A percentile compares a stretch with the other conserved stretches of the same genome.
These are phyloP conservation scores for Carcinoscorpius rotundicauda DNA, from an alignment of 1,140 invertebrate genomes.

Conservation along the genomic window DNA sequence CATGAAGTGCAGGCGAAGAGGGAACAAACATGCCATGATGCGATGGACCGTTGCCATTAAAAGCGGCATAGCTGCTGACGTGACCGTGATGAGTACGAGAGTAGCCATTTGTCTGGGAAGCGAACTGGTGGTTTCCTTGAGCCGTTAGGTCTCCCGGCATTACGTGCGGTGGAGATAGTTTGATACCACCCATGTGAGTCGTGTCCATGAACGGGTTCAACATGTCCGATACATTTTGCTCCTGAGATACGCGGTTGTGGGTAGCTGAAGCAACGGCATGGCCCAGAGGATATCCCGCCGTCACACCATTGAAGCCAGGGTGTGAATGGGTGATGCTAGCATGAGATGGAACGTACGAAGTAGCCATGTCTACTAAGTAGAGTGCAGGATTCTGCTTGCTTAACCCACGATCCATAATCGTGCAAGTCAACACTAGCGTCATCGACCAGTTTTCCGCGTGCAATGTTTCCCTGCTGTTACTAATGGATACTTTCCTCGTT, in stretches of 20 bases:
- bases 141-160: slow-evolving; percentile 29
- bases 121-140: slow-evolving; percentile 30
- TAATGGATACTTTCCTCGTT: too few relatives aligned
- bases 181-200: slow-evolving; percentile 51
- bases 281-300: slow-evolving; percentile 10
- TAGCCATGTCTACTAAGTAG: too few relatives aligned
- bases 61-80: slow-evolving; percentile 49
- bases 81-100: slow-evolving; percentile 46
- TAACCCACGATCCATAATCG: too few relatives aligned
- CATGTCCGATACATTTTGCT: slow-evolving; percentile 33
- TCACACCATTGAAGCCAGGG: slow-evolving; percentile 9
- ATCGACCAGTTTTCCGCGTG: too few relatives aligned
- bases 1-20: slow-evolving; percentile 28
- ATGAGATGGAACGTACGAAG: too few relatives aligned
- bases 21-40: slow-evolving; percentile 32
- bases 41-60: slow-evolving; percentile 25
- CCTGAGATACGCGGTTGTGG: slow-evolving; percentile 13
- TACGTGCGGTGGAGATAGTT: slow-evolving; percentile 53
- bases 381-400: too few relatives aligned
- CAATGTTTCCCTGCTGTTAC: too few relatives aligned
- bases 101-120: slow-evolving; percentile 39
- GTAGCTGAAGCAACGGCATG: slow-evolving; percentile 9
- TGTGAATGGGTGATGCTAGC: slow-evolving; percentile 1
- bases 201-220: slow-evolving; percentile 69
- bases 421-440: too few relatives aligned